Evolutionary conservation across 2,113 vertebrate genomes (phyloP).

Genomic region (Ranitomeya variabilis): DNA sequence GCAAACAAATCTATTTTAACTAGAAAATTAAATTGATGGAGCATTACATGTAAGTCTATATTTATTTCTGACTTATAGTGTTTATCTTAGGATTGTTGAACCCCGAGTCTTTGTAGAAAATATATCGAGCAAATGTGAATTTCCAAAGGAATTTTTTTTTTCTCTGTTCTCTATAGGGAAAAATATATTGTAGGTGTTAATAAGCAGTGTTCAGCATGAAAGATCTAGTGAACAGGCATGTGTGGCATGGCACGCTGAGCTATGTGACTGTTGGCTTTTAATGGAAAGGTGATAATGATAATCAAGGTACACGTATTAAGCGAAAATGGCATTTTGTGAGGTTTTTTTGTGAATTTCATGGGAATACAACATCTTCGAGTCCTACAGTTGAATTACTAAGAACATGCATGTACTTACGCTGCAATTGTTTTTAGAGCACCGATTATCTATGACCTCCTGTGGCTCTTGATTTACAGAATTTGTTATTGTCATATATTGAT

Average conservation of each 20-base stretch:
- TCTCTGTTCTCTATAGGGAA: constrained; percentile 43
- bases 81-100: neutral
- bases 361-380: neutral
- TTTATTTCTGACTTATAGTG: constrained; percentile 1
- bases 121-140: neutral
- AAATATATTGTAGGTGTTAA: constrained; percentile 45
- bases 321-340: neutral
- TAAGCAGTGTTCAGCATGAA: constrained; percentile 52
- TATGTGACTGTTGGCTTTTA: constrained; percentile 13
- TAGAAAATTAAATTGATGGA: neutral
- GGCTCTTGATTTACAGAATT: neutral
- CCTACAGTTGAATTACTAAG: neutral
- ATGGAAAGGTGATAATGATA: constrained; percentile 33
- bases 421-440: neutral
- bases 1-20: neutral
- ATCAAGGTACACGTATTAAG: constrained; percentile 4
- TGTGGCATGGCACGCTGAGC: neutral
- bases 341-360: neutral
- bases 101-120: neutral
- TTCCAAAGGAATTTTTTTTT: constrained; percentile 24
- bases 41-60: neutral
- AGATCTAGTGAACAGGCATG: constrained; percentile 21
- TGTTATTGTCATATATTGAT: neutral
- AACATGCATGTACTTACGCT: neutral
- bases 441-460: neutral